Conservation (phyloP, 2,797 vertebrate genomes). For the Melanogrammus aeglefinus region DNA sequence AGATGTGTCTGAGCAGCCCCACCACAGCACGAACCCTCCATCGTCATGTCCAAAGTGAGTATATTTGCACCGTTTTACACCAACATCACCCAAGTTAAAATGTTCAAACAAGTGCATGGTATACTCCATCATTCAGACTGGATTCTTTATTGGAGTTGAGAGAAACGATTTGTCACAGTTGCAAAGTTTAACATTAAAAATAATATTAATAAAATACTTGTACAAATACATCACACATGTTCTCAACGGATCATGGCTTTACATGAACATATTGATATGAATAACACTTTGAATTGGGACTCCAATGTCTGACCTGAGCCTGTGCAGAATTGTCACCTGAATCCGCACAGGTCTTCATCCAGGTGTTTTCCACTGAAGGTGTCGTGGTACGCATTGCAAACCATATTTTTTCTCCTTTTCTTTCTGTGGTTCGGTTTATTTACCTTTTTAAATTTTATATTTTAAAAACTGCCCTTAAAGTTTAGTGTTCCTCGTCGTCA, state of each 20-base stretch:
- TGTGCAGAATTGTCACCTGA: background rate
- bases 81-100: too few species aligned
- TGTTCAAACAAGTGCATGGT: background rate
- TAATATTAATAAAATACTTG: background rate
- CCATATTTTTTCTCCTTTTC: background rate
- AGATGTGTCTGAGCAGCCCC: background rate
- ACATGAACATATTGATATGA: background rate
- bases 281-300: background rate
- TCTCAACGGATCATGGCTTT: background rate
- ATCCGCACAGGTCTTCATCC: background rate
- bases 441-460: background rate
- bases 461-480: background rate
- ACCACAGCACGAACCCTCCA: background rate
- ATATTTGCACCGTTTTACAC: background rate
- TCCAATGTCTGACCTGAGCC: background rate
- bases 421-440: background rate
- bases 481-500: constrained; percentile 58
- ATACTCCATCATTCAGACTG: background rate
- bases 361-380: background rate
- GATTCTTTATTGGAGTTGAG: background rate
- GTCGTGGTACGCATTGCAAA: background rate
- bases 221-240: background rate
- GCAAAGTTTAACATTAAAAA: background rate
- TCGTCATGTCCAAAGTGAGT: background rate
- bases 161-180: background rate